phyloP scores from a whole-genome alignment of 2,113 vertebrate species.

The Mohoua ochrocephala region DNA sequence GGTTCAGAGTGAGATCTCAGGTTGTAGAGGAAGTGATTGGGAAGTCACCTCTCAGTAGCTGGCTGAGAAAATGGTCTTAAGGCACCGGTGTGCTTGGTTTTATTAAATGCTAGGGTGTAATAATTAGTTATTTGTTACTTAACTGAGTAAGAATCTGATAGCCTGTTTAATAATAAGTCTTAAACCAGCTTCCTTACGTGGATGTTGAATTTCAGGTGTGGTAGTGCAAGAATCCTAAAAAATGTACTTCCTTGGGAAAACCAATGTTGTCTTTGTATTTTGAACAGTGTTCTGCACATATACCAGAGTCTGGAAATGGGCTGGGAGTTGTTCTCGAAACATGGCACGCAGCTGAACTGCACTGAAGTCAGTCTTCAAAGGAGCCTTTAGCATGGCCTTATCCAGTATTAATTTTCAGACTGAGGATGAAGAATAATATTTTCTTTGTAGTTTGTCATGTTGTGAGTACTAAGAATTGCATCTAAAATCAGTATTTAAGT shows the following conservation, averaged over 20 bases:
- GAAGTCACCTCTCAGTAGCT: neutral
- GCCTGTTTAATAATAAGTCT: neutral
- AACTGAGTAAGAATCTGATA: neutral
- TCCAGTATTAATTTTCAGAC: neutral
- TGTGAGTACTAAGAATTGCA: neutral
- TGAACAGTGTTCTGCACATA: neutral
- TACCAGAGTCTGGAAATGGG: neutral
- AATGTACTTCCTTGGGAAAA: neutral
- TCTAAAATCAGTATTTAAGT: neutral
- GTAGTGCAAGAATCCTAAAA: neutral
- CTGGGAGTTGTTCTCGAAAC: neutral
- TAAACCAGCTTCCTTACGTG: neutral
- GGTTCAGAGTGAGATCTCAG: neutral
- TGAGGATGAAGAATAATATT: neutral
- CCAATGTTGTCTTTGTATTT: neutral
- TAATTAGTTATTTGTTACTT: neutral
- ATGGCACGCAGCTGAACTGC: accelerated
- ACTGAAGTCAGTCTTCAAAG: neutral
- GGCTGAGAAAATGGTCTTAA: neutral
- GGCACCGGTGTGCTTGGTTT: neutral
- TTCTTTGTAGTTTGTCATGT: neutral
- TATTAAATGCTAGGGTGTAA: neutral
- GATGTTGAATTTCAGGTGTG: neutral
- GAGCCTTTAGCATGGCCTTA: neutral
- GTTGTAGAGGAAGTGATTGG: neutral